A percentile compares a stretch with the other conserved stretches of the same genome.
These are phyloP conservation scores for Limenitis camilla DNA, from an alignment of 2,888 invertebrate species.

Conservation along the genomic window DNA sequence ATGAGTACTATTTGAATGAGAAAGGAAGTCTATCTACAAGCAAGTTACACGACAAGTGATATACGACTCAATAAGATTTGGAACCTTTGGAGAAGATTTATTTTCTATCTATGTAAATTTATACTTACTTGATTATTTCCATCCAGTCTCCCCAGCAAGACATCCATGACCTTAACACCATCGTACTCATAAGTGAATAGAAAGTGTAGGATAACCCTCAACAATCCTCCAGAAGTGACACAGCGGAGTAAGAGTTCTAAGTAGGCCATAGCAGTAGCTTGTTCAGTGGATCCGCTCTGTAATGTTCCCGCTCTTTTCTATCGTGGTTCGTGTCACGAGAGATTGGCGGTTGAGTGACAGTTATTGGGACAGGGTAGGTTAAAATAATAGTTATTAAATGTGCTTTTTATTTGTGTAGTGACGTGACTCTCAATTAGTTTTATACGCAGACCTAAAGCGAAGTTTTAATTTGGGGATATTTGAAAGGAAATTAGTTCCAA, in stretches of 20 bases:
- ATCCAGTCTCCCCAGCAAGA: slow-evolving; percentile 85
- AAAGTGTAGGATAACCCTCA: slow-evolving; percentile 89
- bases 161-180: slow-evolving; percentile 86
- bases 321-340: slow-evolving; percentile 29
- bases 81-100: neutral
- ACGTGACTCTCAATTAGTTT: neutral
- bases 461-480: too few species aligned
- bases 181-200: slow-evolving; percentile 89
- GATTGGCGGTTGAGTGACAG: slow-evolving; percentile 48
- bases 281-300: slow-evolving; percentile 90
- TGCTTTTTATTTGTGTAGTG: neutral
- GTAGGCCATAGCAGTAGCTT: slow-evolving; percentile 94
- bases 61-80: neutral
- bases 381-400: neutral
- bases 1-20: too few species aligned
- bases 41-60: too few species aligned
- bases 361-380: slow-evolving; percentile 23
- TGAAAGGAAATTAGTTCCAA: too few species aligned
- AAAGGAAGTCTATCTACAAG: too few species aligned
- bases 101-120: neutral
- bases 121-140: slow-evolving; percentile 81
- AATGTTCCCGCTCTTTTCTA: slow-evolving; percentile 69
- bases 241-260: slow-evolving; percentile 92
- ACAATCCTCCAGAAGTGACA: slow-evolving; percentile 87
- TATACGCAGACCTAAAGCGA: too few species aligned